Base-by-base conservation (phyloP, 2,113 vertebrate genomes). In the Scolopax mira region DNA sequence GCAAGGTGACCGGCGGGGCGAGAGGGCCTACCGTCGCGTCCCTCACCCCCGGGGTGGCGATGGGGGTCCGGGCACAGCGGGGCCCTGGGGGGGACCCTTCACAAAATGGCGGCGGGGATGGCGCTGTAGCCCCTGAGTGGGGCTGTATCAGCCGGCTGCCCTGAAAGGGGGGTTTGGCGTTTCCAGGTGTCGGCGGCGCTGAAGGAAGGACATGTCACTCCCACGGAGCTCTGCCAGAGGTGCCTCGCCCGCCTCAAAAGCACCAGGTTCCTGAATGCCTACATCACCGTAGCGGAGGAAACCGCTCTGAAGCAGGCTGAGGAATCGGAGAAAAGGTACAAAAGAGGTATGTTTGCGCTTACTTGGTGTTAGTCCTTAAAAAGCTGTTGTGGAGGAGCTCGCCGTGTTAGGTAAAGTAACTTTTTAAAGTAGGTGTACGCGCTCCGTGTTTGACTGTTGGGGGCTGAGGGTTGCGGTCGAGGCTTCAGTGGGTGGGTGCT, bases 221-320 rank as follows among this genome's bases (percentile, higher is more conserved):
- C 99, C 11, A 98, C 97, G 3, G 99, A 99, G 89, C 98, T 99
- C 21, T 99, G 99, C 93, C 98, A 96, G 85, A 98, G 97, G 69
- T 99, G 99, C 82, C 97, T 99, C 60, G 96, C 99, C 35, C 98
- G 97, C 77, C 98, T 99, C 93, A 98, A 95, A 97, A 98, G 98
- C 89, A 99, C 98, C 9, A 97, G 80, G 55, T 98, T 98, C 71
- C 98, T 99, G 6, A 99, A 99, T 11, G 99, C 99, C 6, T 99
- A 99, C 84, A 98, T 99, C 67, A 99, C 98, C 3, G 97, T 99
- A 19, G 98, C 98, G 4, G 99, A 99, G 92, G 98, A 99, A 39
- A 71, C 82, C 4, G 99, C 99, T 16, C 81, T 99, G 96, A 97
- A 97, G 94, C 99, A 99, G 97, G 99, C 99, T 37, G 96, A 97